Conservation (phyloP, 2,888 invertebrate species). For the Diogma glabrata region DNA sequence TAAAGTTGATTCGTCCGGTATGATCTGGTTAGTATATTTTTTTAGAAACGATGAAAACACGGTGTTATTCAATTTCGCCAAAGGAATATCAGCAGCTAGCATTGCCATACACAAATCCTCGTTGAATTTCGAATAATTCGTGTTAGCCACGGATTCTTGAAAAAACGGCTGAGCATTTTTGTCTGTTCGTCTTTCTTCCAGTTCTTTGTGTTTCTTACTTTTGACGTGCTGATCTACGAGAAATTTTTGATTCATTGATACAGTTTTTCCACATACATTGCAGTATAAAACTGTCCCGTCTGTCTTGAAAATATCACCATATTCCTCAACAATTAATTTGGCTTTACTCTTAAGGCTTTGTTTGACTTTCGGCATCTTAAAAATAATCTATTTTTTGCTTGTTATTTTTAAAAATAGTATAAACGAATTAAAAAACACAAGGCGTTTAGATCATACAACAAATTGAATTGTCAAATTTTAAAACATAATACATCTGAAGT, state of each 20-base stretch:
- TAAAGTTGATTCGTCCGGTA: constrained; percentile 3
- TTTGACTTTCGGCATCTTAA: not conserved
- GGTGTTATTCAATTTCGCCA: not conserved
- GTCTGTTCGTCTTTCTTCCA: not conserved
- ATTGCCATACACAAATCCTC: too few species aligned
- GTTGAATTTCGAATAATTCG: too few species aligned
- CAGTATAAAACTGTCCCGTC: not conserved
- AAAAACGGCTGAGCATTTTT: too few species aligned
- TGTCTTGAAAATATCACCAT: constrained; percentile 4
- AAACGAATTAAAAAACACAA: too few species aligned
- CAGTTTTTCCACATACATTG: not conserved
- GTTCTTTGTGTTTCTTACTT: not conserved
- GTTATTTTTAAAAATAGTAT: too few species aligned
- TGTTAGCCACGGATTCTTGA: too few species aligned
- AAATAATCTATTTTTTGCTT: too few species aligned
- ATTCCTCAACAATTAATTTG: not conserved
- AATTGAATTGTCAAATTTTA: too few species aligned
- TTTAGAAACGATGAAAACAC: not conserved
- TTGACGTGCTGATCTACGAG: not conserved
- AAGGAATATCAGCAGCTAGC: too few species aligned
- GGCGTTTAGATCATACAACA: too few species aligned
- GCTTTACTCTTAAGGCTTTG: constrained; percentile 1
- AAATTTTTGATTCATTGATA: not conserved
- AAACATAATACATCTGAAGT: too few species aligned
- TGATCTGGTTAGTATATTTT: not conserved